Base-by-base conservation (phyloP, 2,888 invertebrate genomes). In the Branchellion lobata region DNA sequence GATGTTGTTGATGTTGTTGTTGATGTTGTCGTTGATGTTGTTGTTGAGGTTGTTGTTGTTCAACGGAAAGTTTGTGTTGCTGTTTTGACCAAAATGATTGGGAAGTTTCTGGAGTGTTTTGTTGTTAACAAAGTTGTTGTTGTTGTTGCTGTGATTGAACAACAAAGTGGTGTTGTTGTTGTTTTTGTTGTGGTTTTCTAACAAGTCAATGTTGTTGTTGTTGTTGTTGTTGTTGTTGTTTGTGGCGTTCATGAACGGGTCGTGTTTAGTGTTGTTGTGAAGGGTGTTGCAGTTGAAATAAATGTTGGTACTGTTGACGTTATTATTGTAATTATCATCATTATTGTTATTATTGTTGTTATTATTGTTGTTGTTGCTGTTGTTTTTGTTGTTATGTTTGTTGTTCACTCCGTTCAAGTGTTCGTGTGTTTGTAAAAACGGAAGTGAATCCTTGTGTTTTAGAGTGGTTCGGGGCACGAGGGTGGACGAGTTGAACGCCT, bases 401-500 rank as follows among this genome's bases (percentile, higher is more conserved):
- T n/a, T n/a, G n/a, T n/a, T n/a, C n/a, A n/a, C n/a, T n/a, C n/a
- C n/a, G n/a, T n/a, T n/a, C n/a, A n/a, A n/a, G n/a, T n/a, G n/a
- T n/a, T n/a, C n/a, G n/a, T n/a, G n/a, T n/a, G n/a, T n/a, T n/a
- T n/a, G n/a, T n/a, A n/a, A n/a, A n/a, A n/a, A n/a, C n/a, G n/a
- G n/a, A n/a, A n/a, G n/a, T n/a, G n/a, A n/a, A n/a, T n/a, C n/a
- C n/a, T n/a, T n/a, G n/a, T n/a, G n/a, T n/a, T n/a, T n/a, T n/a
- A n/a, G n/a, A n/a, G 61, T 57, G 61, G 61, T 57, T 24, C 21
- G 5, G 61, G 61, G 61, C 3, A 18, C 11, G 21, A 57, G 24
- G 24, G 61, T 57, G 24, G 61, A 57, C 5, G 61, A 57, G 61
- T 57, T 57, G 61, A 57, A 57, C 5, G 61, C 61, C 61, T 57